Base-by-base conservation (phyloP, 2,888 invertebrate genomes). In the Trichogramma dendrolimi region DNA sequence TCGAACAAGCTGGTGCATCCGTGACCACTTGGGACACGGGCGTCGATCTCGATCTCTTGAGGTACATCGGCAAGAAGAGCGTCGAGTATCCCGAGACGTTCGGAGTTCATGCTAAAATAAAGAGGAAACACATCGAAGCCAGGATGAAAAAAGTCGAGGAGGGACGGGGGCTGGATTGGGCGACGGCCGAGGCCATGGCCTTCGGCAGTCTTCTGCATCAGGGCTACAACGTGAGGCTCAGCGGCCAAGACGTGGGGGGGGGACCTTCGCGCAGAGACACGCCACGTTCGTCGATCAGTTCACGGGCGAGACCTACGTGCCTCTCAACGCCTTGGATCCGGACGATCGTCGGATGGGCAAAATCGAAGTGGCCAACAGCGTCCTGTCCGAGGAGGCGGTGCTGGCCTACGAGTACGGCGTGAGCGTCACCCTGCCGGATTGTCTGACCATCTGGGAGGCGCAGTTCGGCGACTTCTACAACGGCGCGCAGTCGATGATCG, bases 391-490 rank as follows among this genome's bases (percentile, higher is more conserved):
- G 80, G 96, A 98, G 81, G 97, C 96, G 0, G 96, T 97, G 7
- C 80, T 98, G 46, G 96, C 89, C 0, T 98, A 88, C 78, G 98
- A 98, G 78, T 97, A 96, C 78, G 98, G 95, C 11, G 87, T 93
- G 87, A 94, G 96, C 70, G 87, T 91, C 60, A 93, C 95, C 73
- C 86, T 86, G 71, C 96, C 96, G 0, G 85, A 87, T 61, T 90
- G 91, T 70, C 81, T 98, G 50, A 84, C 87, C 44, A 87, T 98
- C 52, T 98, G 98, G 98, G 98, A 98, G 79, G 96, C 98, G 0
- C 98, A 98, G 80, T 98, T 98, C 75, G 98, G 98, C 0, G 98
- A 99, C 79, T 99, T 99, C 79, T 94, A 93, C 80, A 98, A 96
- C 76, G 95, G 96, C 0, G 98, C 98, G 0, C 99, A 99, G 81